These are phyloP conservation scores for Sipunculus nudus DNA, from an alignment of 2,888 invertebrate genomes.

Conservation along the genomic window DNA sequence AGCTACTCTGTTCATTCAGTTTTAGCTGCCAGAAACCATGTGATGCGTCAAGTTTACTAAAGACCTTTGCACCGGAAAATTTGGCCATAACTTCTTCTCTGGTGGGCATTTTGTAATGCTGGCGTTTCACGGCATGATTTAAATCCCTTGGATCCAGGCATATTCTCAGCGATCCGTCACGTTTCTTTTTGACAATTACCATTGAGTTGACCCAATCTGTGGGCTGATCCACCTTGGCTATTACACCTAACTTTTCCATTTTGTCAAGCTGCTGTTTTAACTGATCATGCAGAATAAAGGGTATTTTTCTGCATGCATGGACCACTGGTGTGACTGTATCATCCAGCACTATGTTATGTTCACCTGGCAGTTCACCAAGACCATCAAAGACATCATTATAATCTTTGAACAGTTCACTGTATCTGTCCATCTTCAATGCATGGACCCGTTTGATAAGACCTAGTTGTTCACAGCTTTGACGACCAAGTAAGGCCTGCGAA, in stretches of 20 bases:
- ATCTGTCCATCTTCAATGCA: too few species aligned
- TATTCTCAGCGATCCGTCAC: slow-evolving; percentile 37
- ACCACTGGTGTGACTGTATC: slow-evolving; percentile 32
- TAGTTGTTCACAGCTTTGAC: too few species aligned
- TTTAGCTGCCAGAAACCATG: slow-evolving; percentile 38
- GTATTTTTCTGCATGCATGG: slow-evolving; percentile 32
- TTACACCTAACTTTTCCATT: slow-evolving; percentile 29
- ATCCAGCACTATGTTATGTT: slow-evolving; percentile 26
- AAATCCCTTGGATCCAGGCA: slow-evolving; percentile 42
- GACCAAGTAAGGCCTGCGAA: too few species aligned
- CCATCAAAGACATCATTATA: slow-evolving; percentile 33
- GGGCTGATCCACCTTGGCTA: slow-evolving; percentile 37
- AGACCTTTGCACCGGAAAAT: slow-evolving; percentile 26
- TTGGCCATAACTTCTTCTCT: slow-evolving; percentile 37
- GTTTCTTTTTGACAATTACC: slow-evolving; percentile 32
- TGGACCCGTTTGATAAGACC: too few species aligned
- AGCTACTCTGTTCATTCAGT: slow-evolving; percentile 19
- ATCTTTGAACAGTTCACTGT: too few species aligned
- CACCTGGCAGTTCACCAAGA: slow-evolving; percentile 35
- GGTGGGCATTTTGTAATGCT: slow-evolving; percentile 38
- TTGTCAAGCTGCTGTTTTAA: slow-evolving; percentile 32
- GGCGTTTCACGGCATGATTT: slow-evolving; percentile 34
- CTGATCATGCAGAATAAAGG: slow-evolving; percentile 29
- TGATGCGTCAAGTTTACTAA: slow-evolving; percentile 36
- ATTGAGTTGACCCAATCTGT: slow-evolving; percentile 42